A percentile compares a stretch with the other conserved stretches of the same genome.
Evolutionary conservation across 2,797 vertebrate species (phyloP).

Genomic region (Cottoperca gobio): DNA sequence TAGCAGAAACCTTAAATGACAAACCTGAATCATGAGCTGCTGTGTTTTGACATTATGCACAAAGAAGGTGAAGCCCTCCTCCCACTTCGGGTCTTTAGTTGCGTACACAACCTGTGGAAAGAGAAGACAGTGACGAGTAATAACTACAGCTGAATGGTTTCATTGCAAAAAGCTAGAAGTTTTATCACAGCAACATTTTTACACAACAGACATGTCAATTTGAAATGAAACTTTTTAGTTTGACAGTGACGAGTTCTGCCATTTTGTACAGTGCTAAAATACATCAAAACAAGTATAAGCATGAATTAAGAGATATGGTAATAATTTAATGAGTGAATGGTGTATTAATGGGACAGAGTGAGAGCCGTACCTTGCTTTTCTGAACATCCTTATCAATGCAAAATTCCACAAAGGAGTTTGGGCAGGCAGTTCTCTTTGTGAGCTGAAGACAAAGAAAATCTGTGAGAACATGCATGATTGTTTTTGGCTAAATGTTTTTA

Average conservation of each 20-base stretch:
- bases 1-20: conserved; percentile 2
- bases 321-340: neutral
- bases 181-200: too few relatives aligned
- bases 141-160: neutral
- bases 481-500: neutral
- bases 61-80: conserved; percentile 95
- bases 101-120: conserved; percentile 85
- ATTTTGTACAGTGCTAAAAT: neutral
- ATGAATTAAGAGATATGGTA: neutral
- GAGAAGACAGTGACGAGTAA: neutral
- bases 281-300: neutral
- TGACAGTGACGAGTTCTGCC: neutral
- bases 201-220: neutral
- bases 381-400: conserved; percentile 86
- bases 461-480: neutral
- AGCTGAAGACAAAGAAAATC: conserved; percentile 71
- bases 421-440: conserved; percentile 82
- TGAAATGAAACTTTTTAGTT: neutral
- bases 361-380: conserved; percentile 91
- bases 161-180: neutral
- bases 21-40: conserved; percentile 89
- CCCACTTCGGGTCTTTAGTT: conserved; percentile 91
- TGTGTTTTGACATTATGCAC: conserved; percentile 86
- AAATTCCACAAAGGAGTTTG: conserved; percentile 90
- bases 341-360: neutral